phyloP scores from a whole-genome alignment of 2,113 vertebrate species.

The Hystrix brachyura region DNA sequence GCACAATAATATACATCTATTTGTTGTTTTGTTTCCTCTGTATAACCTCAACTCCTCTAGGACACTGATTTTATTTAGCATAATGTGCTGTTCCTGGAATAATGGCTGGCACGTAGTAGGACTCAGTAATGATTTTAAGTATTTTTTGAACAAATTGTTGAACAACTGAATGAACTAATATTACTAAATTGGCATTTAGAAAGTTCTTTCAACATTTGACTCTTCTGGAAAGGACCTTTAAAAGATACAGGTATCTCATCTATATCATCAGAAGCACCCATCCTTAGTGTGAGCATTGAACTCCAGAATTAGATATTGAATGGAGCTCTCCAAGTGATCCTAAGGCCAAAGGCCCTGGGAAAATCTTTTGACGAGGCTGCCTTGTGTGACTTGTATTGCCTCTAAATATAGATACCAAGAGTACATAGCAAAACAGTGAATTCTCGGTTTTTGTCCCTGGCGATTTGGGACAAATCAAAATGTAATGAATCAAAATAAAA shows the following conservation, averaged over 20 bases:
- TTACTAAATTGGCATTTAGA: not conserved
- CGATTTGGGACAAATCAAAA: constrained; percentile 4
- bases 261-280: not conserved
- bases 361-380: not conserved
- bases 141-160: not conserved
- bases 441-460: not conserved
- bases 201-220: not conserved
- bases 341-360: not conserved
- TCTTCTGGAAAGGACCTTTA: not conserved
- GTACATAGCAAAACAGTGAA: not conserved
- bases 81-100: not conserved
- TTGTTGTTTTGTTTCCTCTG: not conserved
- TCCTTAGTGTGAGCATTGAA: not conserved
- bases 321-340: not conserved
- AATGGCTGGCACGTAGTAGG: not conserved
- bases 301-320: not conserved
- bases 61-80: not conserved
- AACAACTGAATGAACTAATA: not conserved
- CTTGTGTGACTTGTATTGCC: not conserved
- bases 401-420: not conserved
- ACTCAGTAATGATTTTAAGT: not conserved
- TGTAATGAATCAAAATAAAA: constrained; percentile 49
- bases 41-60: not conserved
- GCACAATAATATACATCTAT: not conserved
- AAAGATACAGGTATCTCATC: not conserved